Conservation (phyloP, 2,113 vertebrate species). For the Anhinga rufa region DNA sequence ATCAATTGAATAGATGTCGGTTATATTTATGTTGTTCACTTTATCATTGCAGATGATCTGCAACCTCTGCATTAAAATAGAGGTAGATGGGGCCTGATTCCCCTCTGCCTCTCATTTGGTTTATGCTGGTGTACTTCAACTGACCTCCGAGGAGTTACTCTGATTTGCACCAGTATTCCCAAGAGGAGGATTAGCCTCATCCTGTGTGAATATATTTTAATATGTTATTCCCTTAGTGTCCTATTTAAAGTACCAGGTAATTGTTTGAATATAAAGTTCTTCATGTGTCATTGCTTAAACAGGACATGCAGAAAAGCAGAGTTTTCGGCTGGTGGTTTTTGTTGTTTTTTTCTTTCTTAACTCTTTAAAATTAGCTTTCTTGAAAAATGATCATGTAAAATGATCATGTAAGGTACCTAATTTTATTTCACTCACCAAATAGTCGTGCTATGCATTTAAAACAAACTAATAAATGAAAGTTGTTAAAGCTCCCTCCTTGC, state of each 20-base stretch:
- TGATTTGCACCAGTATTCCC: constrained; percentile 9
- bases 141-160: constrained; percentile 30
- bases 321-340: neutral
- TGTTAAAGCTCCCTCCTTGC: neutral
- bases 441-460: neutral
- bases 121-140: neutral
- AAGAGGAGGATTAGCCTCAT: neutral
- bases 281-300: constrained; percentile 35
- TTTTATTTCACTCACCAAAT: neutral
- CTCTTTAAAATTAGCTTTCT: neutral
- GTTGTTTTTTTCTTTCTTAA: neutral
- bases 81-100: neutral
- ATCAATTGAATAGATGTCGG: constrained; percentile 35
- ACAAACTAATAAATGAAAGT: neutral
- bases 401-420: neutral
- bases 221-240: neutral
- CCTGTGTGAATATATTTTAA: constrained; percentile 9
- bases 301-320: neutral
- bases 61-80: constrained; percentile 15
- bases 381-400: neutral
- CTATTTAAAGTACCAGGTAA: constrained; percentile 36
- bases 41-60: constrained; percentile 36
- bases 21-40: constrained; percentile 11
- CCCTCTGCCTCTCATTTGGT: neutral
- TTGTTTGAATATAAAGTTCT: neutral